Conservation (phyloP, 2,797 vertebrate genomes). For the Lates japonicus region DNA sequence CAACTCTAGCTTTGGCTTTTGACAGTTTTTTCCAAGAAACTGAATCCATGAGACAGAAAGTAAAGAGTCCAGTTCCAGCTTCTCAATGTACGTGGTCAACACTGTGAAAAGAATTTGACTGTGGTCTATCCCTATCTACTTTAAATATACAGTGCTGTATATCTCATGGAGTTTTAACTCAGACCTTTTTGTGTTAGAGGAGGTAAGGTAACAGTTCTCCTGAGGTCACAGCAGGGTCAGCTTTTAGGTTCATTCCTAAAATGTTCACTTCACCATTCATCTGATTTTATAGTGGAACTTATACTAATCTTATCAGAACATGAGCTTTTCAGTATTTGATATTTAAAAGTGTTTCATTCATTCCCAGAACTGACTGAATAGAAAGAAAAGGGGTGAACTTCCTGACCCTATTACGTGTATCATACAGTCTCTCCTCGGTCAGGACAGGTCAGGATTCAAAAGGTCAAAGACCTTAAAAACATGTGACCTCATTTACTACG, state of each 20-base stretch:
- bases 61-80: not conserved
- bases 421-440: slow-evolving; percentile 14
- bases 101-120: slow-evolving; percentile 9
- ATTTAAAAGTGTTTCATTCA: not conserved
- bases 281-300: not conserved
- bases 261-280: not conserved
- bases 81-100: not conserved
- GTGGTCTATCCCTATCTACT: slow-evolving; percentile 30
- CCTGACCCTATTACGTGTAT: not conserved
- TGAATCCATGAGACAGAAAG: not conserved
- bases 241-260: not conserved
- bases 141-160: slow-evolving; percentile 7
- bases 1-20: not conserved
- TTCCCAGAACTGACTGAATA: slow-evolving; percentile 12
- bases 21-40: not conserved
- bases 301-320: not conserved
- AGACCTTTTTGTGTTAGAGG: slow-evolving; percentile 19
- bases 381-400: not conserved
- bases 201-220: not conserved
- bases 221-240: slow-evolving; percentile 30
- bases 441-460: slow-evolving; percentile 5
- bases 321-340: not conserved
- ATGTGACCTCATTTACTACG: slow-evolving; percentile 34
- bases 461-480: slow-evolving; percentile 44
- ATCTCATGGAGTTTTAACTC: not conserved